phyloP scores from a whole-genome alignment of 2,888 invertebrate species.

The Lycocerus yunnanus region DNA sequence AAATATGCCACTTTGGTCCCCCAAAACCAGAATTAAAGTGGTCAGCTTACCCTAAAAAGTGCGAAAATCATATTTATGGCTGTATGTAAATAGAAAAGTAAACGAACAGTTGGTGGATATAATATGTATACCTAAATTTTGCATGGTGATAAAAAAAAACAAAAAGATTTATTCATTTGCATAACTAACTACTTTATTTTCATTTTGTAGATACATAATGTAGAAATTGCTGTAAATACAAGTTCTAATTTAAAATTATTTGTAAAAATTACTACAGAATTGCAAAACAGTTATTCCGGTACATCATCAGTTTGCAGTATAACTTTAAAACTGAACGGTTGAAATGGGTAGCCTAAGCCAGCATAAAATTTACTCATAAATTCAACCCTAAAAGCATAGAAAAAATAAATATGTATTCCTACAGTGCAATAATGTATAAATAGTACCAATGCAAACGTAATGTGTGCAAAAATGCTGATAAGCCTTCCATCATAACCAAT shows the following conservation, averaged over 20 bases:
- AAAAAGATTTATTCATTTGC: neutral
- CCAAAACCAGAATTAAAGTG: no score
- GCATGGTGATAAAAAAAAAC: neutral
- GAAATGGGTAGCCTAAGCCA: conserved; percentile 68
- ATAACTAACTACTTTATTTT: neutral
- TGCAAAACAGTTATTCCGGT: conserved; percentile 37
- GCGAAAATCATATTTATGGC: no score
- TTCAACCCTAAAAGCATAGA: conserved; percentile 68
- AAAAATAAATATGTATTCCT: neutral
- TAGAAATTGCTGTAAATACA: neutral
- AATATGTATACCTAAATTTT: neutral
- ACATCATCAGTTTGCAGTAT: conserved; percentile 55
- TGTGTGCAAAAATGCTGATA: conserved; percentile 89
- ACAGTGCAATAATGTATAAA: neutral
- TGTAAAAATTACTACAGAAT: neutral
- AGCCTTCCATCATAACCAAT: conserved; percentile 87
- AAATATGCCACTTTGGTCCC: no score
- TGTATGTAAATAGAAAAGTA: no score
- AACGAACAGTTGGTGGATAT: no score
- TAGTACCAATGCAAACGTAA: conserved; percentile 83
- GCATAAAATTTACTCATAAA: conserved; percentile 77
- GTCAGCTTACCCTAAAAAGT: no score
- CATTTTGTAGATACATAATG: neutral
- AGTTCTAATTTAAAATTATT: neutral
- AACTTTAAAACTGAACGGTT: conserved; percentile 69